Conservation (phyloP, 2,797 vertebrate species). For the Hemibagrus guttatus region DNA sequence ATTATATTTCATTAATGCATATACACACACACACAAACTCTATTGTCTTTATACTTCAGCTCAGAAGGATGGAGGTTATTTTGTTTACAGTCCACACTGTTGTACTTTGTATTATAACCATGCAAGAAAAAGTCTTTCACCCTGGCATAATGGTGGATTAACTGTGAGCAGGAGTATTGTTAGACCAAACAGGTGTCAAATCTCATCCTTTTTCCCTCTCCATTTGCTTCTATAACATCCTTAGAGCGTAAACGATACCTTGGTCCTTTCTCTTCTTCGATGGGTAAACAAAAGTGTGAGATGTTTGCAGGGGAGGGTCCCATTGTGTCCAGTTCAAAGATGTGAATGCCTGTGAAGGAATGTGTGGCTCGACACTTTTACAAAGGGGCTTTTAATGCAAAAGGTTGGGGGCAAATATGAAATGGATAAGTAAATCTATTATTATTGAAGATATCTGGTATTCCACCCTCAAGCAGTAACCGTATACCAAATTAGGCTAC, state of each 20-base stretch:
- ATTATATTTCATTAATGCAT: neutral
- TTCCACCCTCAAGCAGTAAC: slow-evolving; percentile 43
- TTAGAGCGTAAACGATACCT: slow-evolving; percentile 60
- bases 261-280: slow-evolving; percentile 65
- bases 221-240: slow-evolving; percentile 64
- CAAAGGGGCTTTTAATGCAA: slow-evolving; percentile 77
- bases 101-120: slow-evolving; percentile 43
- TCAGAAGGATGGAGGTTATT: neutral
- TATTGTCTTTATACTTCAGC: neutral
- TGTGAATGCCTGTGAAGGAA: slow-evolving; percentile 74
- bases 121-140: slow-evolving; percentile 47
- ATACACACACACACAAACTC: neutral
- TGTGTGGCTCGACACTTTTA: slow-evolving; percentile 61
- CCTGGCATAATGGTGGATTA: slow-evolving; percentile 50
- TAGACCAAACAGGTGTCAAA: slow-evolving; percentile 57
- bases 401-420: slow-evolving; percentile 69
- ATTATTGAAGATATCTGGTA: slow-evolving; percentile 44
- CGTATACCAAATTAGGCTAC: slow-evolving; percentile 34
- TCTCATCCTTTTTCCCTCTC: slow-evolving; percentile 51
- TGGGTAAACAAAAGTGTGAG: slow-evolving; percentile 74
- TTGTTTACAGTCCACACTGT: slow-evolving; percentile 47
- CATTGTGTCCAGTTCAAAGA: slow-evolving; percentile 76
- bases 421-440: slow-evolving; percentile 69
- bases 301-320: slow-evolving; percentile 72
- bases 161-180: slow-evolving; percentile 51